phyloP scores from a whole-genome alignment of 2,113 vertebrate species.

The Tricholaema leucomelas region DNA sequence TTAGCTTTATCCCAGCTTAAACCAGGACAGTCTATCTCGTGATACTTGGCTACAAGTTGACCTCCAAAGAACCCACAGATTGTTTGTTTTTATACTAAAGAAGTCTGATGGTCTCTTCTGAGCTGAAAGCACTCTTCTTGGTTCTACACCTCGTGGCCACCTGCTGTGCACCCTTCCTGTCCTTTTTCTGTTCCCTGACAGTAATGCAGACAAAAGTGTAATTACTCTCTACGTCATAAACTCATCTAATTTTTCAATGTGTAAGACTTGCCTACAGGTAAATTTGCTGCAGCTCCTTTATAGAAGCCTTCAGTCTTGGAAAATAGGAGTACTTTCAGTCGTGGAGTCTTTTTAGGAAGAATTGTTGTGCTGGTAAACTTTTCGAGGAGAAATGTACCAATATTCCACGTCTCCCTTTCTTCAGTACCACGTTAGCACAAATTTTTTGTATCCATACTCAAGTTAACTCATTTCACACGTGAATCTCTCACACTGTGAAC shows the following conservation, averaged over 20 bases:
- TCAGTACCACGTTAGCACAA: background rate
- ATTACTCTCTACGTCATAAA: background rate
- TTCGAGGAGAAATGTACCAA: background rate
- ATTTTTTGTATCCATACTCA: background rate
- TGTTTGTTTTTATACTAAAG: background rate
- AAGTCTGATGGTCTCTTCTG: background rate
- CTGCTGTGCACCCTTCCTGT: background rate
- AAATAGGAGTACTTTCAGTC: background rate
- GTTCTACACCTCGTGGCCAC: background rate
- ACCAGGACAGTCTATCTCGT: background rate
- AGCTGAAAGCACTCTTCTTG: background rate
- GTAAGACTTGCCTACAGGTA: background rate
- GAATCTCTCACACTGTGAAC: rapidly evolving
- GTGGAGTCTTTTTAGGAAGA: background rate
- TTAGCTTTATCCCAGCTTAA: background rate
- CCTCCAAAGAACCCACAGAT: background rate
- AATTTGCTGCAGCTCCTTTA: background rate
- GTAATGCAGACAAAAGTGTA: background rate
- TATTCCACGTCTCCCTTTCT: background rate
- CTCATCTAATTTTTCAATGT: background rate
- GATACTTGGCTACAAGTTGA: background rate
- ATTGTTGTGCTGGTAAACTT: background rate
- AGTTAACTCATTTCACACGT: background rate
- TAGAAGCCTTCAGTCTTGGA: background rate
- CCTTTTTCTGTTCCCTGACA: background rate